A percentile compares a stretch with the other conserved stretches of the same genome.
These are phyloP conservation scores for Oncopodura yosiiana DNA, from an alignment of 1,140 invertebrate genomes.

Conservation along the genomic window DNA sequence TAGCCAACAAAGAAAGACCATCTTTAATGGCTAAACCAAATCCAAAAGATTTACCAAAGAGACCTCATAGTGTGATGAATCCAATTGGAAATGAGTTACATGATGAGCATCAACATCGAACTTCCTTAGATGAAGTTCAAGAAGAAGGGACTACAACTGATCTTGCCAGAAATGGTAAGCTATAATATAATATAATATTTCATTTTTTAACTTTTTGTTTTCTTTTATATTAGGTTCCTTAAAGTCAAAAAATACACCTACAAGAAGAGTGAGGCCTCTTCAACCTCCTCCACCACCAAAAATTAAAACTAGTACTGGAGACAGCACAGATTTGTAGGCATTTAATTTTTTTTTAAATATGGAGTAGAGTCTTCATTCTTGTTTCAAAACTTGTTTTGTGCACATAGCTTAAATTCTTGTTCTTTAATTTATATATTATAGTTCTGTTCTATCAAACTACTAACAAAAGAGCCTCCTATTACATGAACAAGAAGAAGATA, in stretches of 20 bases:
- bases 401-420: too few relatives aligned
- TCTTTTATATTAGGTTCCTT: background rate
- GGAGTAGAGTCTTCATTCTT: too few relatives aligned
- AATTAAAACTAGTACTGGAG: background rate
- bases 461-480: too few relatives aligned
- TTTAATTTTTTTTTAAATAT: too few relatives aligned
- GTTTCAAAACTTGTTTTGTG: too few relatives aligned
- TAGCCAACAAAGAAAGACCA: constrained; percentile 11
- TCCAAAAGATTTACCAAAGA: background rate
- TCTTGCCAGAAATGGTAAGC: background rate
- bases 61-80: background rate
- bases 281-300: constrained; percentile 19
- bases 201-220: background rate
- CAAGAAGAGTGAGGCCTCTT: too few relatives aligned
- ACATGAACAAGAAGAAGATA: too few relatives aligned
- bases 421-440: too few relatives aligned
- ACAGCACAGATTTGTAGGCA: constrained; percentile 18
- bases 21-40: constrained; percentile 25
- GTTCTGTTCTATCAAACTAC: too few relatives aligned
- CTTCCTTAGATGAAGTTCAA: background rate
- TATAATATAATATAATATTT: background rate
- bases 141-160: background rate
- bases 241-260: constrained; percentile 1
- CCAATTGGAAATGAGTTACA: background rate
- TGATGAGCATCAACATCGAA: background rate